These are phyloP conservation scores for Pseudonaja textilis DNA, from an alignment of 2,113 vertebrate species.

Conservation along the genomic window DNA sequence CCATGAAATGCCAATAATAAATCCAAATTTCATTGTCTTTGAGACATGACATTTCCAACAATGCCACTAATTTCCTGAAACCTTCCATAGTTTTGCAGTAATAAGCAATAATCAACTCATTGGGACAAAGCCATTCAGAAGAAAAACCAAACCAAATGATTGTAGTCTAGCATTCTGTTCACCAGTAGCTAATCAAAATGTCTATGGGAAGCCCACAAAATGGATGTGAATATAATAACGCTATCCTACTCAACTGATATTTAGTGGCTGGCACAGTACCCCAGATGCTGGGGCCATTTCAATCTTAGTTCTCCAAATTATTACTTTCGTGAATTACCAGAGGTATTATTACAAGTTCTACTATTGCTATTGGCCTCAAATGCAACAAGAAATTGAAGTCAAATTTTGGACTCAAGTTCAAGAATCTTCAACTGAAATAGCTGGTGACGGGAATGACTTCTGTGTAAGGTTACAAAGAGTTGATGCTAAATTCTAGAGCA, in stretches of 20 bases:
- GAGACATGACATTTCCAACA: neutral
- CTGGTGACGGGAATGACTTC: neutral
- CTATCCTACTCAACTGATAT: neutral
- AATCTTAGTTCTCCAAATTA: neutral
- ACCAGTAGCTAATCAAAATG: neutral
- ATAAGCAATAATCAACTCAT: neutral
- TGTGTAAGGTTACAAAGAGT: neutral
- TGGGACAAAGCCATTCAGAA: neutral
- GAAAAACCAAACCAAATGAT: neutral
- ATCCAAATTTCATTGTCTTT: neutral
- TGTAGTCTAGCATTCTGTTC: neutral
- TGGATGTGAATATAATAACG: neutral
- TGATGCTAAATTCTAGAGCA: neutral
- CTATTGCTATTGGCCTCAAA: neutral
- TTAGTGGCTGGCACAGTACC: neutral
- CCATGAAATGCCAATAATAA: neutral
- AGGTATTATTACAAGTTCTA: neutral
- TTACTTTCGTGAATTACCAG: neutral
- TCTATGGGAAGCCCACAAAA: neutral
- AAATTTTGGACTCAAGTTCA: neutral
- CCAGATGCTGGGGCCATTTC: neutral
- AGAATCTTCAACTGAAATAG: neutral
- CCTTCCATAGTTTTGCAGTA: slow-evolving; percentile 4
- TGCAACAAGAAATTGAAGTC: neutral
- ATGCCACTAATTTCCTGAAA: neutral